These are phyloP conservation scores for Megalops atlanticus DNA, from an alignment of 2,113 vertebrate species.

Conservation along the genomic window DNA sequence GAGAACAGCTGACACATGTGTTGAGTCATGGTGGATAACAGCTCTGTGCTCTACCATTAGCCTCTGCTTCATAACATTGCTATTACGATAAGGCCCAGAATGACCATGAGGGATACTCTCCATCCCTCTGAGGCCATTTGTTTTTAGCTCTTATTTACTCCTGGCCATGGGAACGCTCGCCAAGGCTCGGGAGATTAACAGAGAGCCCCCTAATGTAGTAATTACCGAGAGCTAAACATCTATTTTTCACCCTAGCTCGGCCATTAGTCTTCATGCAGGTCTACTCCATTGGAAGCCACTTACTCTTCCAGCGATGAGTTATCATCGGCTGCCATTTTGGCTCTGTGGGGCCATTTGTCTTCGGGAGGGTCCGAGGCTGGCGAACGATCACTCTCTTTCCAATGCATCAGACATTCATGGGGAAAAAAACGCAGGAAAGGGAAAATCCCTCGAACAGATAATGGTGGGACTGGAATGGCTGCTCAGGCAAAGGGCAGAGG, in stretches of 20 bases:
- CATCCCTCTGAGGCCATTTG: slow-evolving; percentile 54
- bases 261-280: slow-evolving; percentile 90
- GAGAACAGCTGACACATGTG: slow-evolving; percentile 47
- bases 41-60: slow-evolving; percentile 45
- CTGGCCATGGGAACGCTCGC: slow-evolving; percentile 69
- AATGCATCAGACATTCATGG: slow-evolving; percentile 77
- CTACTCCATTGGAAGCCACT: slow-evolving; percentile 92
- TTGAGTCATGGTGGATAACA: background rate
- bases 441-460: slow-evolving; percentile 77
- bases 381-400: slow-evolving; percentile 88
- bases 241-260: slow-evolving; percentile 86
- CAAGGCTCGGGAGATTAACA: slow-evolving; percentile 74
- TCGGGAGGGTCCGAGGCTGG: slow-evolving; percentile 89
- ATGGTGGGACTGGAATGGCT: slow-evolving; percentile 71
- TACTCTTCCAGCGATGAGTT: slow-evolving; percentile 92
- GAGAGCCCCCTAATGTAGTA: slow-evolving; percentile 79
- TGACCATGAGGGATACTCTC: slow-evolving; percentile 33
- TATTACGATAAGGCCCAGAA: slow-evolving; percentile 51
- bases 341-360: slow-evolving; percentile 91
- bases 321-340: slow-evolving; percentile 95
- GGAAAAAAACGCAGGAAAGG: slow-evolving; percentile 59
- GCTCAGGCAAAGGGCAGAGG: background rate
- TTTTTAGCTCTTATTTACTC: slow-evolving; percentile 55
- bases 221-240: slow-evolving; percentile 81
- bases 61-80: slow-evolving; percentile 59